Evolutionary conservation across 2,888 invertebrate genomes (phyloP).

Genomic region (Heterodera filipjevi): DNA sequence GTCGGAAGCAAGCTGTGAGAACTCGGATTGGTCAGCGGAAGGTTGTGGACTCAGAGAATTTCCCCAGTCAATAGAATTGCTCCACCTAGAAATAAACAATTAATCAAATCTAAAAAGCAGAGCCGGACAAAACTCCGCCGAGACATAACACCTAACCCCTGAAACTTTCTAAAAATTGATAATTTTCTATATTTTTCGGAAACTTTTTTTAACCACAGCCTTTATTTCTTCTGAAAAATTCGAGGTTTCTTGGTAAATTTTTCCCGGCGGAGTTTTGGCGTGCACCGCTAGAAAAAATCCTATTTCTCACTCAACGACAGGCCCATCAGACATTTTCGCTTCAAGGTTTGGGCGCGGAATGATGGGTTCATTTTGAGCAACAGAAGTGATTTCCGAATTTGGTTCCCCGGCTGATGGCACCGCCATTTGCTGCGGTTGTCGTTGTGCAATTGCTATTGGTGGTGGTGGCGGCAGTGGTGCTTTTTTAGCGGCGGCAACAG

Average conservation of each 20-base stretch:
- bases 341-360: not conserved
- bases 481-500: conserved; percentile 28
- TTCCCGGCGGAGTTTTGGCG: no score
- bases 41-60: conserved; percentile 1
- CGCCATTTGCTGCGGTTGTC: not conserved
- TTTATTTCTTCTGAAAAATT: no score
- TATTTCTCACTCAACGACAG: not conserved
- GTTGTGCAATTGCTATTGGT: not conserved
- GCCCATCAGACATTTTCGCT: conserved; percentile 1
- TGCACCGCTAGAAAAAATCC: no score
- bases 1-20: not conserved
- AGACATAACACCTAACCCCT: no score
- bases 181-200: no score
- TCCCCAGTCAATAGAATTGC: conserved; percentile 20
- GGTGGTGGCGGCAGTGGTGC: not conserved
- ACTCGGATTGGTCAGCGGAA: not conserved
- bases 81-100: conserved; percentile 22
- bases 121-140: no score
- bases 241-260: no score
- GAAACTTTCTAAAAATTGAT: no score
- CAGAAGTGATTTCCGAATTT: not conserved
- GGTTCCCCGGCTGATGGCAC: not conserved
- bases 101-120: no score
- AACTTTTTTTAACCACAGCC: no score
- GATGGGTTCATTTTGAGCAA: not conserved